Conservation (phyloP, 2,888 invertebrate genomes). For the Eucriotettix oculatus region DNA sequence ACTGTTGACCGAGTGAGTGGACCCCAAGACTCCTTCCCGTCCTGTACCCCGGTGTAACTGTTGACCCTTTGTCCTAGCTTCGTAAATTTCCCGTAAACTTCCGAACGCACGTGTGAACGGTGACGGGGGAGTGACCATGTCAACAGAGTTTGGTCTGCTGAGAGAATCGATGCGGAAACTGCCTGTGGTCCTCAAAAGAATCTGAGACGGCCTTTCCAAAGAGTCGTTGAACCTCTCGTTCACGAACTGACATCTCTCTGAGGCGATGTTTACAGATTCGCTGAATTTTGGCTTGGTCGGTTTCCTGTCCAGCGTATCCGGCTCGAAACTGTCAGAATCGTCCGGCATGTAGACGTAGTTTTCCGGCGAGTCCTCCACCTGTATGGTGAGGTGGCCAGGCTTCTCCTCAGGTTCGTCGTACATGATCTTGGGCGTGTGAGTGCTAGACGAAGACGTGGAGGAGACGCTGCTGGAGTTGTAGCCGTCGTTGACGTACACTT, state of each 20-base stretch:
- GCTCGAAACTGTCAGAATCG: conserved; percentile 71
- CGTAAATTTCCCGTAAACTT: conserved; percentile 58
- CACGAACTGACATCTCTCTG: conserved; percentile 11
- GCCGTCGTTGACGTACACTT: conserved; percentile 62
- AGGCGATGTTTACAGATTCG: conserved; percentile 2
- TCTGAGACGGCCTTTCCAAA: conserved; percentile 35
- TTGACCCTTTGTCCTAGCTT: conserved; percentile 26
- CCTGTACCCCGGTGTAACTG: neutral
- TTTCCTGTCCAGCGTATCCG: conserved; percentile 70
- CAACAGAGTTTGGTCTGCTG: conserved; percentile 1
- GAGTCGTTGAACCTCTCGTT: conserved; percentile 28
- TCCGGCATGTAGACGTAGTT: conserved; percentile 52
- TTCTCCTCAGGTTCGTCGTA: conserved; percentile 40
- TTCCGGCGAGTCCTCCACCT: conserved; percentile 55
- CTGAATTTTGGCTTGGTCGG: conserved; percentile 35
- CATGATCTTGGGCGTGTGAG: conserved; percentile 31
- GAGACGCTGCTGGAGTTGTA: conserved; percentile 26
- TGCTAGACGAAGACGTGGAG: conserved; percentile 22
- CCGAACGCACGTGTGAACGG: conserved; percentile 33
- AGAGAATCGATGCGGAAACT: conserved; percentile 43
- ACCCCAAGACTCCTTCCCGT: neutral
- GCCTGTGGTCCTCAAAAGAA: conserved; percentile 48
- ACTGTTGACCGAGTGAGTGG: neutral
- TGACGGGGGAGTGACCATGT: conserved; percentile 1
- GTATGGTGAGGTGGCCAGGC: conserved; percentile 67